phyloP scores from a whole-genome alignment of 2,888 invertebrate species.

The Pristionchus entomophagus region DNA sequence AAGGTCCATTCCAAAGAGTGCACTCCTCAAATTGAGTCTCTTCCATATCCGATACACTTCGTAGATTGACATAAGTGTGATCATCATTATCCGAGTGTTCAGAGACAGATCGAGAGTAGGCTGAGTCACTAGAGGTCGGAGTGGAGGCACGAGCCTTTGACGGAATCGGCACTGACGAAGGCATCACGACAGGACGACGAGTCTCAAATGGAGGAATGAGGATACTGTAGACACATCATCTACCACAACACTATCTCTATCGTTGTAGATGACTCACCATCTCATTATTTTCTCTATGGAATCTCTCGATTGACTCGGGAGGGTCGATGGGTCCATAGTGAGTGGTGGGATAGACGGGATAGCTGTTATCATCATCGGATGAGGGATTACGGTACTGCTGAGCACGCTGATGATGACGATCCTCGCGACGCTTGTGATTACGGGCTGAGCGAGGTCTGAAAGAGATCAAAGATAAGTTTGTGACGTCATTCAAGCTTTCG shows the following conservation, averaged over 20 bases:
- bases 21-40: slow-evolving; percentile 46
- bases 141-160: slow-evolving; percentile 30
- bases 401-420: background rate
- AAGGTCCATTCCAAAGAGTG: slow-evolving; percentile 12
- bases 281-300: slow-evolving; percentile 46
- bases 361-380: background rate
- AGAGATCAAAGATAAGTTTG: slow-evolving; percentile 19
- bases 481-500: background rate
- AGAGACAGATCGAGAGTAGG: slow-evolving; percentile 45
- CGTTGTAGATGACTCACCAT: background rate
- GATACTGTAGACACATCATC: background rate
- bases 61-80: slow-evolving; percentile 45
- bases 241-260: background rate
- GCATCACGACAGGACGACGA: background rate
- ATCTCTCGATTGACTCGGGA: slow-evolving; percentile 53
- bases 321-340: slow-evolving; percentile 68
- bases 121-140: slow-evolving; percentile 35
- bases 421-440: slow-evolving; percentile 25
- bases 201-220: background rate
- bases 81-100: slow-evolving; percentile 40
- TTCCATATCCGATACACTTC: background rate
- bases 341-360: background rate
- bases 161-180: slow-evolving; percentile 9
- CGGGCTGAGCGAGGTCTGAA: slow-evolving; percentile 12
- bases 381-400: slow-evolving; percentile 7